phyloP scores from a whole-genome alignment of 2,797 vertebrate species.

The Oryzias sinensis region DNA sequence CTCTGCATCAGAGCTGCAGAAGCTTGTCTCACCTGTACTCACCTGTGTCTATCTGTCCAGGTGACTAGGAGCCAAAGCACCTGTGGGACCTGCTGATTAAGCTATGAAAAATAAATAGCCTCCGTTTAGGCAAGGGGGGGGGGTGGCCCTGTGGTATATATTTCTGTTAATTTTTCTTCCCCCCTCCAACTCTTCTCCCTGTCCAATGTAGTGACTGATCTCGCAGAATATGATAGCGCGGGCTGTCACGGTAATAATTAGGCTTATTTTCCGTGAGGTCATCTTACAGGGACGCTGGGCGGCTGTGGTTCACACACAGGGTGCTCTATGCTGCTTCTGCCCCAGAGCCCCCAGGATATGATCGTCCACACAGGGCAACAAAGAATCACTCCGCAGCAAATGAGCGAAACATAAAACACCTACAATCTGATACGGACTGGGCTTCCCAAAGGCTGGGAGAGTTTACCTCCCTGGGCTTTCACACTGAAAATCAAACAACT shows the following conservation, averaged over 20 bases:
- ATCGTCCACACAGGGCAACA: conserved; percentile 65
- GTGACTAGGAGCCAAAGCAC: conserved; percentile 63
- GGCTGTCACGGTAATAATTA: conserved; percentile 84
- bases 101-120: conserved; percentile 81
- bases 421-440: conserved; percentile 65
- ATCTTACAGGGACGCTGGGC: conserved; percentile 81
- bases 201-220: conserved; percentile 73
- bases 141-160: conserved; percentile 73
- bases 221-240: conserved; percentile 82
- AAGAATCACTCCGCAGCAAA: conserved; percentile 73
- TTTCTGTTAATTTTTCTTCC: conserved; percentile 81
- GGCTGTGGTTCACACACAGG: conserved; percentile 82
- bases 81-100: conserved; percentile 76
- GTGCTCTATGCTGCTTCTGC: conserved; percentile 70
- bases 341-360: conserved; percentile 71
- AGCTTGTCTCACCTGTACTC: conserved; percentile 60
- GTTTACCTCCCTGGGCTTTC: conserved; percentile 43
- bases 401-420: conserved; percentile 66
- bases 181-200: conserved; percentile 16
- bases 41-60: conserved; percentile 64
- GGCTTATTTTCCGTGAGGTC: conserved; percentile 83
- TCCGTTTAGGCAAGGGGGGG: conserved; percentile 58
- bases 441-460: conserved; percentile 55
- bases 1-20: conserved; percentile 13
- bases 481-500: conserved; percentile 37